A percentile compares a stretch with the other conserved stretches of the same genome.
phyloP scores from a whole-genome alignment of 2,888 invertebrate species.

The Neoascia interrupta region DNA sequence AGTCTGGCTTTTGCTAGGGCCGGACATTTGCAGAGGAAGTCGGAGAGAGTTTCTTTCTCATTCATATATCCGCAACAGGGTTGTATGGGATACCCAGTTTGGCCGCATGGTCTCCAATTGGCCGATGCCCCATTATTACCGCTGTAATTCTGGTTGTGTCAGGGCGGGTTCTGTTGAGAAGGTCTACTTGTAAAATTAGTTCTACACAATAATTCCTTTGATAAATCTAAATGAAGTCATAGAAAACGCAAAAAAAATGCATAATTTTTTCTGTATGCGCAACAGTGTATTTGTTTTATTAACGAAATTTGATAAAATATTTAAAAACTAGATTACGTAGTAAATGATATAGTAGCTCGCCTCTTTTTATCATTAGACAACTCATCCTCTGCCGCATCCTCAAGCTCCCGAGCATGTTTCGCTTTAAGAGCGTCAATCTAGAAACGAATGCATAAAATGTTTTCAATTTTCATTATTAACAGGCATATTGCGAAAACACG shows the following conservation, averaged over 20 bases:
- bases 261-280: neutral
- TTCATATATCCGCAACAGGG: too few relatives aligned
- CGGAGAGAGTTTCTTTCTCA: too few relatives aligned
- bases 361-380: constrained; percentile 36
- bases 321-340: constrained; percentile 22
- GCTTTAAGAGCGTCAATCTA: constrained; percentile 52
- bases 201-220: neutral
- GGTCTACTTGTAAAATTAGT: neutral
- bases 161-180: too few relatives aligned
- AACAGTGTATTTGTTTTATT: neutral
- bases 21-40: too few relatives aligned
- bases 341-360: too few relatives aligned
- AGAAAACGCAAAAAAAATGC: neutral
- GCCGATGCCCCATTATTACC: too few relatives aligned
- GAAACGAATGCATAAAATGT: too few relatives aligned
- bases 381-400: constrained; percentile 48
- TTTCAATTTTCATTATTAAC: neutral
- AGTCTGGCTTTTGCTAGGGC: too few relatives aligned
- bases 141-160: too few relatives aligned
- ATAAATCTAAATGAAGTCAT: neutral
- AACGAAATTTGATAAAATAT: neutral
- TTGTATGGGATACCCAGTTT: too few relatives aligned
- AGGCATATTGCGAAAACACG: neutral
- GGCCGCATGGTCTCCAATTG: too few relatives aligned
- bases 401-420: constrained; percentile 46